Evolutionary conservation across 2,888 invertebrate species (phyloP), one percentile per base, ranked within the genome.

Genomic region (Harpagoxenus sublaevis): DNA sequence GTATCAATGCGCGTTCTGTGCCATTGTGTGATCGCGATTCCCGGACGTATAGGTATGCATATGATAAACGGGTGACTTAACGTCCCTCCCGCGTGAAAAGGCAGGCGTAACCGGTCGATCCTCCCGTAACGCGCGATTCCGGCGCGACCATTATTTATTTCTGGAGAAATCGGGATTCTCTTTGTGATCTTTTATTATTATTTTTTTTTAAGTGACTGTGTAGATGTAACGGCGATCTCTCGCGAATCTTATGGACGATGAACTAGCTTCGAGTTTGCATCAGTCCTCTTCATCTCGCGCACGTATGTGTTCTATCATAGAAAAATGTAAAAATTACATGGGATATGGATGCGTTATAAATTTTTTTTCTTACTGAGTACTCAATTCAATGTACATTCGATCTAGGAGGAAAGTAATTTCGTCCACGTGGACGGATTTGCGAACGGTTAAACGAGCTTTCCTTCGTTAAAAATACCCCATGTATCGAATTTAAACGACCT

Each of bases 1-100:
- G 60, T 60, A 73, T 81, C 79, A 81, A 81, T 81, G 73, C 35
- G 79, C 73, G 73, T 9, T 79, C 79, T 60, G 60, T 71, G 45
- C 74, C 48, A 81, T 81, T 81, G 79, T 81, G 79, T 81, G 39
- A 81, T 81, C 79, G 35, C 60, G 74, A 81, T 81, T 73, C 74
- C 74, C 60, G 74, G 60, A 60, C 3, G 31, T 66, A 48, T 66
- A 48, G 45, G 66, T 55, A 70, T 48, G 35, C 42, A 48, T 48
- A 42, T 15, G 74, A 81, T 60, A 81, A 81, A 48, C 66, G 39
- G 60, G 39, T 3, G 48, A 60, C 39, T 48, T 74, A 18, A 23
- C 23, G 53, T 23, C 23, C 15, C 42, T 35, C 35, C 39, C 39
- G 35, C 5, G 23, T 10, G 45, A 28, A 48, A 48, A 73, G 53